These are phyloP conservation scores for Sylvicapra grimmia DNA, from an alignment of 2,113 vertebrate genomes.

Conservation along the genomic window DNA sequence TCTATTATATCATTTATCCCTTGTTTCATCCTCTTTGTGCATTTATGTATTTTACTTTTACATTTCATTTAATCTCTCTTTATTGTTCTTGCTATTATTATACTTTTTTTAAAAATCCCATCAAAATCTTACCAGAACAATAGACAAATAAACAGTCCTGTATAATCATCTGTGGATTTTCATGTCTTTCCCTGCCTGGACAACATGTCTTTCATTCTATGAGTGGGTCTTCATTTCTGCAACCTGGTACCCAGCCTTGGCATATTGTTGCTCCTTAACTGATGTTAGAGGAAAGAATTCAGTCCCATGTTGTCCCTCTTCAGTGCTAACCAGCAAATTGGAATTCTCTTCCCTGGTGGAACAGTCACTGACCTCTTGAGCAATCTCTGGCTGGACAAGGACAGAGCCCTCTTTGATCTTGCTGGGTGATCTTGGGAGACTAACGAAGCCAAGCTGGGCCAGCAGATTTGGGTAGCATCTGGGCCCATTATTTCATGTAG, in stretches of 20 bases:
- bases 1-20: neutral
- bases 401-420: slow-evolving; percentile 47
- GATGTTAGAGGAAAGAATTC: neutral
- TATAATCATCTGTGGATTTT: neutral
- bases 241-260: neutral
- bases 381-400: neutral
- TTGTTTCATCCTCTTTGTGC: neutral
- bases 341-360: neutral
- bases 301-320: neutral
- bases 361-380: neutral
- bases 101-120: neutral
- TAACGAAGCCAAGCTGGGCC: slow-evolving; percentile 46
- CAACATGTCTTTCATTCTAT: neutral
- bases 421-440: slow-evolving; percentile 18
- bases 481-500: neutral
- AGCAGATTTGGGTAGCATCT: slow-evolving; percentile 4
- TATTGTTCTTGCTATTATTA: neutral
- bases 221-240: neutral
- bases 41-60: neutral
- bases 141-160: neutral
- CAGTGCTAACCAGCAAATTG: neutral
- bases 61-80: neutral
- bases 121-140: slow-evolving; percentile 25
- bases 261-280: neutral
- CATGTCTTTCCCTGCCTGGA: neutral